phyloP scores from a whole-genome alignment of 2,113 vertebrate genomes.

The Mastomys coucha region DNA sequence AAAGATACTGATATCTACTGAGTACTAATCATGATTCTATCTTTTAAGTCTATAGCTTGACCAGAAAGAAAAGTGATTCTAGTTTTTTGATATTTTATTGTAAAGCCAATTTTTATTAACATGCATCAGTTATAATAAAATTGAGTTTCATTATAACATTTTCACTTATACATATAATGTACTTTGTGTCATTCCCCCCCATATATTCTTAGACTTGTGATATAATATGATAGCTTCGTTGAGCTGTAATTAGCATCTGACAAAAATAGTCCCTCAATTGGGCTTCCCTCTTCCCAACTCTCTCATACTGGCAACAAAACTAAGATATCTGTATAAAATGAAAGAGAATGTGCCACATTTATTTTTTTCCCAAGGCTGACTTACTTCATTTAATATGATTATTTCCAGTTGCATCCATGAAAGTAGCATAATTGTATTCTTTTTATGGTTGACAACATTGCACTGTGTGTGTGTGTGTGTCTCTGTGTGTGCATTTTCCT shows the following conservation, averaged over 20 bases:
- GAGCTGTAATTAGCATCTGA: background rate
- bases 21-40: background rate
- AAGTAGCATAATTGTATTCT: background rate
- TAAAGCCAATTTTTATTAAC: background rate
- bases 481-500: background rate
- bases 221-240: background rate
- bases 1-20: background rate
- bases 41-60: background rate
- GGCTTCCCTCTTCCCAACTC: background rate
- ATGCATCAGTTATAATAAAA: background rate
- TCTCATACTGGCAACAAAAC: background rate
- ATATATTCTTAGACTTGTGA: background rate
- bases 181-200: background rate
- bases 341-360: background rate
- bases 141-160: background rate
- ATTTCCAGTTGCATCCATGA: background rate
- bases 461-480: background rate
- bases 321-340: background rate
- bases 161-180: background rate
- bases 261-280: background rate
- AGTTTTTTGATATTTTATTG: background rate
- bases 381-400: background rate
- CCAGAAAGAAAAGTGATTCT: background rate
- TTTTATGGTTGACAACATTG: background rate
- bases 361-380: background rate